phyloP scores from a whole-genome alignment of 2,797 vertebrate genomes.

The Discoglossus pictus region DNA sequence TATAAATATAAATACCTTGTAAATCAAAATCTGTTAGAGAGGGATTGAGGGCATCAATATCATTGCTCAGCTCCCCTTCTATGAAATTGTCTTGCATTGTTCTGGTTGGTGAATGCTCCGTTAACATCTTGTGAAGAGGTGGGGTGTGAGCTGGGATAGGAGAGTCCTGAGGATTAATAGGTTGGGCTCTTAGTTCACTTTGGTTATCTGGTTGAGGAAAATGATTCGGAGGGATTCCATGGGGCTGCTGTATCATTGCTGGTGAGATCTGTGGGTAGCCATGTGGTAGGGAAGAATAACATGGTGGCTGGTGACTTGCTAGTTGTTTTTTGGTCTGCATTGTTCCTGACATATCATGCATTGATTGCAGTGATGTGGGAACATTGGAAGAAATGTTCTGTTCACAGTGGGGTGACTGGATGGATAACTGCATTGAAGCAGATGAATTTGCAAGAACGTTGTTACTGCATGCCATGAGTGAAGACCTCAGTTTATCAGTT shows the following conservation, averaged over 20 bases:
- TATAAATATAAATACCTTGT: no score
- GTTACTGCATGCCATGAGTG: slow-evolving; percentile 59
- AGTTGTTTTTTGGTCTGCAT: slow-evolving; percentile 64
- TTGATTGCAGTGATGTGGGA: slow-evolving; percentile 55
- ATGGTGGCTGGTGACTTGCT: slow-evolving; percentile 60
- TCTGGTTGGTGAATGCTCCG: slow-evolving; percentile 67
- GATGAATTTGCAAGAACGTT: slow-evolving; percentile 55
- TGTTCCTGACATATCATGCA: slow-evolving; percentile 56
- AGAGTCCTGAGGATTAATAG: slow-evolving; percentile 71
- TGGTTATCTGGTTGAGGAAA: slow-evolving; percentile 65
- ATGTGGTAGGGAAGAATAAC: slow-evolving; percentile 61
- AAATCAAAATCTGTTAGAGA: slow-evolving; percentile 93
- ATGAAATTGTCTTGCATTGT: slow-evolving; percentile 79
- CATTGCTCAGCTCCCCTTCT: slow-evolving; percentile 84
- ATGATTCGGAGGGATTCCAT: slow-evolving; percentile 58
- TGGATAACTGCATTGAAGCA: slow-evolving; percentile 58
- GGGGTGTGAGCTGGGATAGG: slow-evolving; percentile 78
- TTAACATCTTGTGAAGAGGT: slow-evolving; percentile 67
- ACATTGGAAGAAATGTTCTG: slow-evolving; percentile 57
- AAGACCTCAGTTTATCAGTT: slow-evolving; percentile 71
- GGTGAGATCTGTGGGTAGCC: slow-evolving; percentile 71
- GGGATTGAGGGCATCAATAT: slow-evolving; percentile 89
- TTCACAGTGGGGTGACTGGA: slow-evolving; percentile 49
- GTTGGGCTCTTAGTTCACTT: slow-evolving; percentile 62
- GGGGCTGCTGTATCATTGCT: slow-evolving; percentile 66